Percentiles rank a stretch among this genome's conserved stretches.
Evolutionary conservation across 2,888 invertebrate genomes (phyloP).

Genomic region (Cephus spinipes): DNA sequence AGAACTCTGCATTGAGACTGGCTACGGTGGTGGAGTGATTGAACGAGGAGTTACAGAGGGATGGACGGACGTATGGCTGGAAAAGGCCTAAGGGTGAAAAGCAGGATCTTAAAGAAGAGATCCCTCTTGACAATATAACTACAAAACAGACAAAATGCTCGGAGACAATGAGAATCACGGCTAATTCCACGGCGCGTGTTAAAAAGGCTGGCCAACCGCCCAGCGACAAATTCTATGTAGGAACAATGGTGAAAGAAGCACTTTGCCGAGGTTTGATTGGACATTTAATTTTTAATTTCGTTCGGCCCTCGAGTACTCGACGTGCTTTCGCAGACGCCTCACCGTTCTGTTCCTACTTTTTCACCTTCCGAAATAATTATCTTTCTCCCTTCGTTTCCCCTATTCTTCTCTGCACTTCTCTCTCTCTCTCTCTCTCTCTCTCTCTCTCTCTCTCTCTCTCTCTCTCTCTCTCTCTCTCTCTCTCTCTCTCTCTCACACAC

Average conservation of each 20-base stretch:
- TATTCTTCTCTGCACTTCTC: background rate
- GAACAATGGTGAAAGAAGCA: background rate
- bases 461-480: background rate
- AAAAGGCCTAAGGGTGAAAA: background rate
- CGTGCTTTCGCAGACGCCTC: slow-evolving; percentile 12
- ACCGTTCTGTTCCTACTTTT: slow-evolving; percentile 16
- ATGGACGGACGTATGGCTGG: background rate
- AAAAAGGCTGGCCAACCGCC: background rate
- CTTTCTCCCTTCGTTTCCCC: background rate
- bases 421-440: too few relatives aligned
- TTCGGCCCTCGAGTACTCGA: background rate
- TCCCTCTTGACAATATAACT: background rate
- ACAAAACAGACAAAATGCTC: background rate
- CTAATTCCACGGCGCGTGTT: background rate
- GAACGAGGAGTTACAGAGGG: background rate
- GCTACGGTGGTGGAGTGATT: background rate
- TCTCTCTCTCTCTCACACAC: background rate
- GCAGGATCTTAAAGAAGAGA: background rate
- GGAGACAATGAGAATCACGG: background rate
- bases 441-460: background rate
- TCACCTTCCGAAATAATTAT: background rate
- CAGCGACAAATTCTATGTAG: background rate
- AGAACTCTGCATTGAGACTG: background rate
- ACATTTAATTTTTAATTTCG: background rate
- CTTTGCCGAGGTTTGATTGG: background rate